phyloP scores from a whole-genome alignment of 2,113 vertebrate genomes.

The Dendropsophus ebraccatus region DNA sequence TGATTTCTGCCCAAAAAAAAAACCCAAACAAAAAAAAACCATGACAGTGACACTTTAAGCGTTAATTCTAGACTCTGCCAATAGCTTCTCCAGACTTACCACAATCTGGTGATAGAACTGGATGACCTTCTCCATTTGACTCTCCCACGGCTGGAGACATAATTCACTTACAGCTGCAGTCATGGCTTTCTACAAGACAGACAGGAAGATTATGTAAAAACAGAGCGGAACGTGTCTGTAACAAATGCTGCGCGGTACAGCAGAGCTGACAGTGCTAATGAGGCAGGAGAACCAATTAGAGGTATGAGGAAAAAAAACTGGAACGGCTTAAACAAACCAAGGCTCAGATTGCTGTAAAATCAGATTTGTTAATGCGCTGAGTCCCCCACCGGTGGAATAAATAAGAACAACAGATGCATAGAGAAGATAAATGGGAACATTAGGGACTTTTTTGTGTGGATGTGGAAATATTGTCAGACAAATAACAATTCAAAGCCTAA shows the following conservation, averaged over 20 bases:
- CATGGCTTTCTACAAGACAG: constrained; percentile 64
- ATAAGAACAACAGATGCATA: constrained; percentile 18
- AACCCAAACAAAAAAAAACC: too few relatives aligned
- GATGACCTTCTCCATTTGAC: constrained; percentile 67
- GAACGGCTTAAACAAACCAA: constrained; percentile 33
- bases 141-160: constrained; percentile 62
- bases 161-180: constrained; percentile 60
- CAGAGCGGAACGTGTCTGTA: neutral
- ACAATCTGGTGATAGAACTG: constrained; percentile 67
- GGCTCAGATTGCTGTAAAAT: constrained; percentile 13
- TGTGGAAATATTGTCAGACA: neutral
- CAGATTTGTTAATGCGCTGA: constrained; percentile 1
- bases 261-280: constrained; percentile 32
- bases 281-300: constrained; percentile 17
- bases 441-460: constrained; percentile 3
- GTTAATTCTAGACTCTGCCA: too few relatives aligned
- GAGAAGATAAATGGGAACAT: constrained; percentile 40
- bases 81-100: constrained; percentile 49
- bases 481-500: neutral
- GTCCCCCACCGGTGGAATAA: constrained; percentile 23
- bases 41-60: too few relatives aligned
- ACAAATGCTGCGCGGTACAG: neutral
- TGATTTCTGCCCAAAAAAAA: too few relatives aligned
- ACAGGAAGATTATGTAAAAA: neutral
- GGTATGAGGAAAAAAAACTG: neutral